These are phyloP conservation scores for Enteromius radiatus DNA, from an alignment of 2,797 vertebrate genomes.

Conservation along the genomic window DNA sequence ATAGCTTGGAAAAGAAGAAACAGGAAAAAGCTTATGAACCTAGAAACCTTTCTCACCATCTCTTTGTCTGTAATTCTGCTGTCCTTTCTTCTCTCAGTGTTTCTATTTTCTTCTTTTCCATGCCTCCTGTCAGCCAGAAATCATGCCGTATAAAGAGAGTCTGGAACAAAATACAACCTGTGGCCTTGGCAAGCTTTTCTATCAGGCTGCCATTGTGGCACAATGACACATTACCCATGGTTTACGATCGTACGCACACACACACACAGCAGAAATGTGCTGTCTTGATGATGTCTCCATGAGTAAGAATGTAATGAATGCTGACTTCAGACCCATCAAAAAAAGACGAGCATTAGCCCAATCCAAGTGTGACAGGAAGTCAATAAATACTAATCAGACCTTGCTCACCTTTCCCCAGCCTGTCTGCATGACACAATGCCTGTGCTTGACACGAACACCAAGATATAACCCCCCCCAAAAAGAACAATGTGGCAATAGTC, in stretches of 20 bases:
- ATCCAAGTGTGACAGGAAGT: constrained; percentile 36
- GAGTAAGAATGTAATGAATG: constrained; percentile 51
- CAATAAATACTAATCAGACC: constrained; percentile 53
- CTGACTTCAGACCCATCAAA: constrained; percentile 52
- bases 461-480: background rate
- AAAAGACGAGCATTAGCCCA: constrained; percentile 43
- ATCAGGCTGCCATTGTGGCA: constrained; percentile 31
- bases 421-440: constrained; percentile 33
- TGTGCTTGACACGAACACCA: background rate
- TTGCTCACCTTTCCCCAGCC: constrained; percentile 30
- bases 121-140: constrained; percentile 47
- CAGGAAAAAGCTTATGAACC: background rate
- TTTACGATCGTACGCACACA: constrained; percentile 59
- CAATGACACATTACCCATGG: constrained; percentile 39
- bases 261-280: constrained; percentile 65
- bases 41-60: constrained; percentile 46
- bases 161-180: constrained; percentile 47
- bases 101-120: constrained; percentile 24
- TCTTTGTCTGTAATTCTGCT: constrained; percentile 25
- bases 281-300: constrained; percentile 48
- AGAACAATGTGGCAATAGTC: background rate
- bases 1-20: background rate
- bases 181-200: constrained; percentile 42
- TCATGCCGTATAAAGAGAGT: constrained; percentile 42
- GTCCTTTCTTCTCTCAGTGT: constrained; percentile 6